Base-by-base conservation (phyloP, 2,797 vertebrate species). In the Lithobates sylvaticus region DNA sequence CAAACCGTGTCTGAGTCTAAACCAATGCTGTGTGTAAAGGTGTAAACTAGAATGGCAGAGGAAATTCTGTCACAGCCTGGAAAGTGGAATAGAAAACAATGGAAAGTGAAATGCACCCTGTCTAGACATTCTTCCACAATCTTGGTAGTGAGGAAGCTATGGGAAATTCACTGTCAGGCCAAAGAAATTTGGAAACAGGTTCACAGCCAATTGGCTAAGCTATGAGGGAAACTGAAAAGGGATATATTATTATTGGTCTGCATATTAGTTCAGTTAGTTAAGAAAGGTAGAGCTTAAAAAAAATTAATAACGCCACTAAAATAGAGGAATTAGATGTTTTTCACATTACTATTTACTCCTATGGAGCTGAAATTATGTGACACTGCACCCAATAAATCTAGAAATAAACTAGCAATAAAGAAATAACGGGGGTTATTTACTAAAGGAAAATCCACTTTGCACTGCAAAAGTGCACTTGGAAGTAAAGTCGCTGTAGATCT, bases 41-140 rank as follows among this genome's bases (percentile, higher is more conserved):
- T 70, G 58, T 69, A 72, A 71, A 81, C 34, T 71, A 81, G 44
- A 61, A 54, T 81, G 69, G 44, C 9, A 36, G 54, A 72, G 54
- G 34, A 61, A 27, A 61, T 64, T 73, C n/a, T 58, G 78, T 71
- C 68, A 81, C n/a, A 26, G 50, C 71, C 71, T 64, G 7, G 36
- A 64, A 64, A 29, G 21, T 64, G 58, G 79, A 81, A 81, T 61
- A 34, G 61, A 54, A 81, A 54, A 81, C 50, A 81, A 73, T 81
- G 79, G 79, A 81, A 81, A 81, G 8, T 8, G 70, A 64, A 73
- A 27, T 27, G 44, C n/a, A 34, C 68, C 21, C 39, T 36, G 79
- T 81, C 79, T 81, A 81, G 79, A 81, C 79, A 58, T 72, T 81
- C 8, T 39, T 81, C 32, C n/a, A 71, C 18, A 26, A 39, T 58